Evolutionary conservation across 1,140 invertebrate species (phyloP), one percentile per base, ranked within the genome.

Genomic region (Papilio polyxenes): DNA sequence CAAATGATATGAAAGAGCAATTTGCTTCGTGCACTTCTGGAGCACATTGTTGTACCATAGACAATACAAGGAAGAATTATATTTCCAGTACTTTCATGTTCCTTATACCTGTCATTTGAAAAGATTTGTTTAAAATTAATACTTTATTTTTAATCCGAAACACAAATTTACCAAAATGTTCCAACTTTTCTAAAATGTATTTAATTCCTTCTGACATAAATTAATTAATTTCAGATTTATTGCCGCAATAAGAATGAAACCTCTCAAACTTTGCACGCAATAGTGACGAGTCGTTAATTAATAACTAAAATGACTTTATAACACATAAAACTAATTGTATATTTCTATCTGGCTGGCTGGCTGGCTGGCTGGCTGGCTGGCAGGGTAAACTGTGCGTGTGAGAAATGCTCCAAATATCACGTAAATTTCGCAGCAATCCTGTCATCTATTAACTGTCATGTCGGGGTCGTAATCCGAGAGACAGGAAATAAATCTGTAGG

Each of bases 401-500:
- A 9, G 11, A 15, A 65, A 31, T 13, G n/a, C 20, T 65, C 20
- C 13, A 65, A 65, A 65, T 65, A 65, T 13, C 31, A 65, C 23
- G 20, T 37, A 31, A 31, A 10, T 53, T 8, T 53, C 20, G 4
- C 62, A 7, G 62, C 62, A 65, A 65, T 65, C 62, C 62, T 65
- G 62, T 65, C 62, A 65, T 65, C 62, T 65, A 65, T 65, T 31
- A 65, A 23, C 62, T 65, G 62, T 65, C 62, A 65, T 31, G 20
- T 65, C 23, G 23, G 62, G 62, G 10, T 65, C 62, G 62, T 65
- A 65, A 65, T 65, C 62, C 62, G 62, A 65, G 62, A 23, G 62
- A 65, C 62, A 65, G 23, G 62, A 65, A 65, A 65, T 65, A 65
- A 65, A 65, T 65, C 62, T 65, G 62, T 65, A 65, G 15, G 62